A percentile compares a stretch with the other conserved stretches of the same genome.
Conservation (phyloP, 37 sponge, comb jelly and placozoan species). For the Lycopodina hypogea region DNA sequence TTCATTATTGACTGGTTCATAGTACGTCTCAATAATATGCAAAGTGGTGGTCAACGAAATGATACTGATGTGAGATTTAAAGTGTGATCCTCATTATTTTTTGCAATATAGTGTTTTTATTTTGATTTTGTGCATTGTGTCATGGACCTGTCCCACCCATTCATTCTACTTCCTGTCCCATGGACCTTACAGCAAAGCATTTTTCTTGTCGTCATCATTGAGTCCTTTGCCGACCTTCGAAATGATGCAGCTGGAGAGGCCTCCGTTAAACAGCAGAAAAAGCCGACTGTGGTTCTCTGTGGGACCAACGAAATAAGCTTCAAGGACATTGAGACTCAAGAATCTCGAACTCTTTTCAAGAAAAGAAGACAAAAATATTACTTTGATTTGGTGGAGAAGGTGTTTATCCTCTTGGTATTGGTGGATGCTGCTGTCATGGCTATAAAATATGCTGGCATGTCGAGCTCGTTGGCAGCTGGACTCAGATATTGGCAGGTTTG, state of each 20-base stretch:
- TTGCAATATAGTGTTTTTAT: no score
- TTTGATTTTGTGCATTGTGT: no score
- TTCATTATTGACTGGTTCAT: no score
- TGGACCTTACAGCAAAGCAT: slow-evolving; percentile 69
- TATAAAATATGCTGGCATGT: slow-evolving; percentile 21
- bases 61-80: no score
- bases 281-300: slow-evolving; percentile 42
- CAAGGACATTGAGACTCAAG: slow-evolving; percentile 16
- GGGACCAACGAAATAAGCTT: slow-evolving; percentile 27
- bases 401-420: slow-evolving; percentile 48
- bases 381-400: slow-evolving; percentile 28
- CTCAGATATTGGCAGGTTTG: slow-evolving; percentile 39
- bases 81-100: no score
- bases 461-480: neutral
- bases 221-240: slow-evolving; percentile 74
- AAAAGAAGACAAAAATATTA: slow-evolving; percentile 6
- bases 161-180: no score
- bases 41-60: no score
- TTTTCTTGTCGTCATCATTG: slow-evolving; percentile 82
- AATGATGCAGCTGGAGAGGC: slow-evolving; percentile 37
- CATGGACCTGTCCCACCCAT: no score
- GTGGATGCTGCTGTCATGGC: slow-evolving; percentile 61
- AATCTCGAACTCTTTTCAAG: slow-evolving; percentile 8
- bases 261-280: slow-evolving; percentile 10
- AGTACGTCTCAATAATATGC: no score